Evolutionary conservation across 2,113 vertebrate species (phyloP).

Genomic region (Plectropomus leopardus): DNA sequence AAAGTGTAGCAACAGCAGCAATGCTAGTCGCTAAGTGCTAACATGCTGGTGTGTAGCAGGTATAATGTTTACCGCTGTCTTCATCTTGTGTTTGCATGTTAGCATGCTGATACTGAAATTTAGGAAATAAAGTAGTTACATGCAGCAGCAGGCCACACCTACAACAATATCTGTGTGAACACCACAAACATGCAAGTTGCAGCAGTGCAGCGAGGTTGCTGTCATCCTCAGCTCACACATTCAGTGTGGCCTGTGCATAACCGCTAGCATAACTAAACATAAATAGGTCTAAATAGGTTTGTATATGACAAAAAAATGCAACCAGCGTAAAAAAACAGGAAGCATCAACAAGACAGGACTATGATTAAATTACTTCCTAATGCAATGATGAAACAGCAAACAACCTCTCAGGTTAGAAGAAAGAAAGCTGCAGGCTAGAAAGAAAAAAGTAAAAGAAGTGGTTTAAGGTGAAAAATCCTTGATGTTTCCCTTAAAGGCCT

Average conservation of each 20-base stretch:
- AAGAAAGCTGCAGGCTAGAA: not conserved
- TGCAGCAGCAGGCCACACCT: too few species aligned
- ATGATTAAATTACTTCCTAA: not conserved
- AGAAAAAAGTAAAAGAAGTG: not conserved
- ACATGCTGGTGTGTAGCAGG: not conserved
- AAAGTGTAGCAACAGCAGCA: too few species aligned
- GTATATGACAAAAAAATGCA: not conserved
- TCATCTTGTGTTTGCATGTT: too few species aligned
- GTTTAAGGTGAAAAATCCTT: conserved; percentile 1
- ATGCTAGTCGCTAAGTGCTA: not conserved
- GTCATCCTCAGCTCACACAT: too few species aligned
- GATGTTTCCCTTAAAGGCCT: not conserved
- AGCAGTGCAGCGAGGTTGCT: too few species aligned
- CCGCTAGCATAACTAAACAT: not conserved
- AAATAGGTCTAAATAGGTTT: not conserved
- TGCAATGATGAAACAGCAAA: not conserved
- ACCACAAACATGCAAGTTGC: too few species aligned
- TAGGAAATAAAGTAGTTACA: too few species aligned
- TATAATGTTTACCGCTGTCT: too few species aligned
- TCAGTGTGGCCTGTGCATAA: too few species aligned
- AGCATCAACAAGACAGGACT: not conserved
- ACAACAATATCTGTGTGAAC: too few species aligned
- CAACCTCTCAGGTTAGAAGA: not conserved
- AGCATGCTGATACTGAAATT: too few species aligned
- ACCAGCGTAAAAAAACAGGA: not conserved